Base-by-base conservation (phyloP, 2,888 invertebrate genomes). In the Oligia strigilis region DNA sequence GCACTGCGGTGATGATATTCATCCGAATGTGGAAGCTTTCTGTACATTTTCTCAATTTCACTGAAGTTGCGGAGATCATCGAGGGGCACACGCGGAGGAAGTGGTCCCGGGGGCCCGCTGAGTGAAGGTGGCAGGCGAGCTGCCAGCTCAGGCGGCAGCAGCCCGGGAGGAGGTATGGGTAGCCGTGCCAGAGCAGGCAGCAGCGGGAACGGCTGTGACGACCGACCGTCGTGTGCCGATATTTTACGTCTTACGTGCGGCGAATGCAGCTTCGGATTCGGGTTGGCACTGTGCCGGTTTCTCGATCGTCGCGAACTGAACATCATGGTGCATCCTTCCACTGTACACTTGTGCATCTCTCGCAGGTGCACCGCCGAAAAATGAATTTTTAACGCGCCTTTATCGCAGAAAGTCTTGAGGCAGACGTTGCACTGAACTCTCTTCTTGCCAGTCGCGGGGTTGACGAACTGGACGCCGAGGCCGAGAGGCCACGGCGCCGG, bases 301-400 rank as follows among this genome's bases (percentile, higher is more conserved):
- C 99, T 97, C 86, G 99, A 99, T 80, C 99, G 98, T 78, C 99
- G 97, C 81, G 99, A 99, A 96, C 99, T 99, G 96, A 99, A 99
- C 98, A 99, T 99, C 99, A 99, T 99, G 91, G 99, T 99, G 96
- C 99, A 99, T 64, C 99, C 99, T 93, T 99, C 99, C 72, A 99
- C 99, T 29, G 99, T 99, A 96, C 99, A 99, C 97, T 99, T 99
- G 97, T 99, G 99, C 99, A 99, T 99, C 97, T 99, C 99, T 75
- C 99, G 98, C 90, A 99, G 97, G 94, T 99, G 99, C 84, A 99
- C 99, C 40, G 99, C 99, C 81, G 99, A 99, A 95, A 99, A 99
- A 95, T 99, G 99, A 77, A 99, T 99, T 97, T 99, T 99, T 77
- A 99, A 97, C 67, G 99, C 99, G 86, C 99, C 99, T 97, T 99